A percentile compares a stretch with the other conserved stretches of the same genome.
phyloP scores from a whole-genome alignment of 37 sponge, comb jelly and placozoan genomes.

The Geodia barretti region DNA sequence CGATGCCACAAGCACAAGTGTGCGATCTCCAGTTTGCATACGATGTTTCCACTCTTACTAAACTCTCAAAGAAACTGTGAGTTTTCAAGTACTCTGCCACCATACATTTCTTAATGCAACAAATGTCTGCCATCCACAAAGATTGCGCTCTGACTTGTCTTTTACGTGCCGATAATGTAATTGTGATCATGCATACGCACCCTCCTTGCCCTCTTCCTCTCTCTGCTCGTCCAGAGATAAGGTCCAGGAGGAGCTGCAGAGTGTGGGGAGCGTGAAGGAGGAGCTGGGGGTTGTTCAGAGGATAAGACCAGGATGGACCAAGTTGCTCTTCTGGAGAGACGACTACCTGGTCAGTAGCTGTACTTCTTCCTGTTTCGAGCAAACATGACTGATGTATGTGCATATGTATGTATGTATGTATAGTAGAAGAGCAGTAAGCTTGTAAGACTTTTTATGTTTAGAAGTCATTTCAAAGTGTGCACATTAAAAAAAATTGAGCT shows the following conservation, averaged over 20 bases:
- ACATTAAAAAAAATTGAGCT: no score
- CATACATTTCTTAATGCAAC: background rate
- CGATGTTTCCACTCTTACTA: conserved; percentile 39
- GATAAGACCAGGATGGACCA: conserved; percentile 1
- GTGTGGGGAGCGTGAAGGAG: conserved; percentile 4
- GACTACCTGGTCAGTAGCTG: background rate
- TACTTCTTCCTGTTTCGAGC: background rate
- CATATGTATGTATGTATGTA: background rate
- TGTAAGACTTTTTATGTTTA: no score
- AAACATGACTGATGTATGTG: background rate
- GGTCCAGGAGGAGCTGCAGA: conserved; percentile 7
- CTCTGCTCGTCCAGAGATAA: background rate
- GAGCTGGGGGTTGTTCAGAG: conserved; percentile 6
- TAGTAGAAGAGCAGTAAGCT: no score
- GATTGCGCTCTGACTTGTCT: no score
- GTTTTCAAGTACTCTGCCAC: background rate
- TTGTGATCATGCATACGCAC: no score
- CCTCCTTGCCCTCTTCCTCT: conserved; percentile 1
- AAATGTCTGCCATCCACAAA: background rate
- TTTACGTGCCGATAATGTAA: no score
- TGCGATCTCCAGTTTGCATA: conserved; percentile 65
- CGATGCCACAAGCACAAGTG: conserved; percentile 15
- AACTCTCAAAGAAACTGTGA: conserved; percentile 40
- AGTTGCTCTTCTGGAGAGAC: conserved; percentile 14
- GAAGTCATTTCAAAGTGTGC: no score